A percentile compares a stretch with the other conserved stretches of the same genome.
Evolutionary conservation across 2,113 vertebrate species (phyloP).

Genomic region (Corythoichthys haematopterus): DNA sequence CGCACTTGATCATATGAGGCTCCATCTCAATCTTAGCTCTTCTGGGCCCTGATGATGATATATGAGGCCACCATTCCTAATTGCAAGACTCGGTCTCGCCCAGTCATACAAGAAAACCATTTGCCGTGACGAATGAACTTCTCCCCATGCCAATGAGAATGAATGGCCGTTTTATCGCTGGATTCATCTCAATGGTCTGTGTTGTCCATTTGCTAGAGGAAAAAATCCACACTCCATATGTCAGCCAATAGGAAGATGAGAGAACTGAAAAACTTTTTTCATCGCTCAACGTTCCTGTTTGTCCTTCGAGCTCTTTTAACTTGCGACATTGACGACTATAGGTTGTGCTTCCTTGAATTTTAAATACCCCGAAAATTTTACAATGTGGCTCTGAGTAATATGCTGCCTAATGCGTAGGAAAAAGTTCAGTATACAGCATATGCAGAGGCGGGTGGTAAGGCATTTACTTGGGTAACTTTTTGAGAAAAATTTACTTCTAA

Average conservation of each 20-base stretch:
- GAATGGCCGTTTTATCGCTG: constrained; percentile 53
- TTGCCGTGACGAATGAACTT: constrained; percentile 40
- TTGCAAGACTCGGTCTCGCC: constrained; percentile 26
- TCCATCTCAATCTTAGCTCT: constrained; percentile 3
- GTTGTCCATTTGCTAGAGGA: constrained; percentile 33
- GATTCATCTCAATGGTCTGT: constrained; percentile 54
- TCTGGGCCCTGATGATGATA: constrained; percentile 31
- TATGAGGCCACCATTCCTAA: constrained; percentile 37
- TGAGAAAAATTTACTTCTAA: too few relatives aligned
- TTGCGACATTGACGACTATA: constrained; percentile 18
- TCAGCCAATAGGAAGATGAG: constrained; percentile 27
- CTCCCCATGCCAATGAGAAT: constrained; percentile 40
- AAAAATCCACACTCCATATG: constrained; percentile 42
- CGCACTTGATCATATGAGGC: constrained; percentile 6
- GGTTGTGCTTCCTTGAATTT: not conserved
- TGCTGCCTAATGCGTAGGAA: not conserved
- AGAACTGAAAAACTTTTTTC: constrained; percentile 25
- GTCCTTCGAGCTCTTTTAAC: constrained; percentile 31
- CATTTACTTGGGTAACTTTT: too few relatives aligned
- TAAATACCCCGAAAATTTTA: not conserved
- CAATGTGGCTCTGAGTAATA: not conserved
- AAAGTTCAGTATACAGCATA: too few relatives aligned
- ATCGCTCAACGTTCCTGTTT: constrained; percentile 35
- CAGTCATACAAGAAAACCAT: constrained; percentile 30
- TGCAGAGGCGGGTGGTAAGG: too few relatives aligned